Conservation (phyloP, 1,140 invertebrate genomes). For the Halotydeus destructor region DNA sequence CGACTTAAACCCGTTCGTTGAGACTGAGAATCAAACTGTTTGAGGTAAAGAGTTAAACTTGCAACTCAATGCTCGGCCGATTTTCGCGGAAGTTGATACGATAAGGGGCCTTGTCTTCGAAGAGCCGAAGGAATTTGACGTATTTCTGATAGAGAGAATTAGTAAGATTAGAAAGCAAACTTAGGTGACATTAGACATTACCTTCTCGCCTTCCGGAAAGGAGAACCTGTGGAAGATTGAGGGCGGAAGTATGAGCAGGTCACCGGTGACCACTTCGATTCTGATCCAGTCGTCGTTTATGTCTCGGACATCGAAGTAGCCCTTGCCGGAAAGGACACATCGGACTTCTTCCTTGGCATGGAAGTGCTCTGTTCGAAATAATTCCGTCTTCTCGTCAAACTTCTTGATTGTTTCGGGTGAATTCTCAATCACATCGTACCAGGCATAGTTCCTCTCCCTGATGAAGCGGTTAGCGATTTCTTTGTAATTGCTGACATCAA, state of each 20-base stretch:
- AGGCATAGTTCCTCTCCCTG: conserved; percentile 56
- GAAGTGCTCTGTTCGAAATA: conserved; percentile 79
- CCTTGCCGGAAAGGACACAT: conserved; percentile 56
- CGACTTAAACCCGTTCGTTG: too few species aligned
- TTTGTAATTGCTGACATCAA: conserved; percentile 25
- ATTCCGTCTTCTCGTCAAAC: conserved; percentile 73
- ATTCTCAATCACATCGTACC: conserved; percentile 67
- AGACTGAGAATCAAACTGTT: too few species aligned
- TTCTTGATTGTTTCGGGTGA: conserved; percentile 58
- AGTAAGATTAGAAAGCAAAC: too few species aligned
- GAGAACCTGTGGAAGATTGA: conserved; percentile 96
- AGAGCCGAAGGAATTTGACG: too few species aligned
- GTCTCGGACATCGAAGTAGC: conserved; percentile 91
- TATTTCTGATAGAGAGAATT: too few species aligned
- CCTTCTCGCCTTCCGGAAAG: too few species aligned
- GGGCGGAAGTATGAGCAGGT: conserved; percentile 77
- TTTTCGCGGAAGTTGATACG: too few species aligned
- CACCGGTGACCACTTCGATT: conserved; percentile 58
- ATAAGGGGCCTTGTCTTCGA: too few species aligned
- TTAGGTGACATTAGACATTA: too few species aligned
- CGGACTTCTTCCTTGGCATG: conserved; percentile 95
- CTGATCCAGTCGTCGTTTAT: conserved; percentile 71
- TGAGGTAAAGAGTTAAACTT: too few species aligned
- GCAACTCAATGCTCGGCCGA: too few species aligned
- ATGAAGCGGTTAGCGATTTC: conserved; percentile 42